Percentiles rank a stretch among this genome's conserved stretches.
These are phyloP conservation scores for Mylabris sibirica DNA, from an alignment of 2,888 invertebrate species.

Conservation along the genomic window DNA sequence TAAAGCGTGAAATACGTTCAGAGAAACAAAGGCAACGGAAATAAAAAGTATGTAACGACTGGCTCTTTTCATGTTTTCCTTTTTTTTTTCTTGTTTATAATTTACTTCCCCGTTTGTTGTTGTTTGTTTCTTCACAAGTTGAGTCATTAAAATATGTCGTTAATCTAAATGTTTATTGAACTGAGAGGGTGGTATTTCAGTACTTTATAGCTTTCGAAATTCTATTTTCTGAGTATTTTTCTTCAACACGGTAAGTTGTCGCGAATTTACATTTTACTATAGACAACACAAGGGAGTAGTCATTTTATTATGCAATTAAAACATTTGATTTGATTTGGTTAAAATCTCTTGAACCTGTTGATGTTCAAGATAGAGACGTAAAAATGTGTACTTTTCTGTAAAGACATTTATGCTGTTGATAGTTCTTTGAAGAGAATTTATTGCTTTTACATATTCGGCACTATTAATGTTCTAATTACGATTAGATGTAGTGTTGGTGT, in stretches of 20 bases:
- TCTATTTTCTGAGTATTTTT: no score
- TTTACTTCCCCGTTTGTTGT: background rate
- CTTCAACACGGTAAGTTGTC: no score
- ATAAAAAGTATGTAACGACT: background rate
- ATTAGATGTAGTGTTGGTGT: background rate
- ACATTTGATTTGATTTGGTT: slow-evolving; percentile 18
- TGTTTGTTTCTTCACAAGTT: background rate
- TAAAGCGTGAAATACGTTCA: slow-evolving; percentile 12
- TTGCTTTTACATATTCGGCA: background rate
- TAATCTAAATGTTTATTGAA: background rate
- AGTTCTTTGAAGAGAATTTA: background rate
- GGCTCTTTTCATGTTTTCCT: background rate
- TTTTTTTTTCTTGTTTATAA: background rate
- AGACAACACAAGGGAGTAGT: slow-evolving; percentile 38
- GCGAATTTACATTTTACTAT: slow-evolving; percentile 22
- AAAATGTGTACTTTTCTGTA: background rate
- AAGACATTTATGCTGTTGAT: background rate
- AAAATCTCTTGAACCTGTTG: background rate
- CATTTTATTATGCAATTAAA: slow-evolving; percentile 36
- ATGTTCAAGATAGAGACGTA: background rate
- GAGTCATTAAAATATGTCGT: background rate
- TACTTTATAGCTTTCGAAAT: background rate
- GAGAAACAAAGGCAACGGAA: background rate
- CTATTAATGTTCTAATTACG: background rate
- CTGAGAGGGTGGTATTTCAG: no score